phyloP scores from a whole-genome alignment of 2,113 vertebrate genomes.

The Eublepharis macularius region DNA sequence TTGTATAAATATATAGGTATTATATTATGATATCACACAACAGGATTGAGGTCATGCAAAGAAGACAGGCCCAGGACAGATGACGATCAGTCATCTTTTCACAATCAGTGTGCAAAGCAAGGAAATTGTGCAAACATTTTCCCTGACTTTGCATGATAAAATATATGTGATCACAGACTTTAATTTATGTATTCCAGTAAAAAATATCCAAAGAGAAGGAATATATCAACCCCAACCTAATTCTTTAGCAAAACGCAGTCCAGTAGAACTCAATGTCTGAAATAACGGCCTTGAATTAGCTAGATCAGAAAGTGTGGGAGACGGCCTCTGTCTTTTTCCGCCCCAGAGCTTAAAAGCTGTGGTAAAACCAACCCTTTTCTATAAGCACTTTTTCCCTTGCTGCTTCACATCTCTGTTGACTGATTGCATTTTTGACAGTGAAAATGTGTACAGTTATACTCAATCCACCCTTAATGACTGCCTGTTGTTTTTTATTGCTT shows the following conservation, averaged over 20 bases:
- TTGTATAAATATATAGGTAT: neutral
- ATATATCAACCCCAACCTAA: neutral
- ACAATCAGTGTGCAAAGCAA: no score
- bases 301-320: constrained; percentile 24
- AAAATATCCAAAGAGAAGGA: neutral
- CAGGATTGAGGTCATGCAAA: neutral
- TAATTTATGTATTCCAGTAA: neutral
- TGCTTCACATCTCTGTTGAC: constrained; percentile 36
- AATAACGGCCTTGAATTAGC: constrained; percentile 13
- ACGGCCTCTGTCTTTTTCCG: constrained; percentile 10
- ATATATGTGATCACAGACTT: neutral
- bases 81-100: neutral
- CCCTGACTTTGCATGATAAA: neutral
- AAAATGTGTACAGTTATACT: constrained; percentile 36
- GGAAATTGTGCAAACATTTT: neutral
- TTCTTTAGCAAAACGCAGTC: neutral
- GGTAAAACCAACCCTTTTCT: constrained; percentile 27
- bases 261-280: constrained; percentile 23
- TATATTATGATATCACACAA: neutral
- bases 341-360: constrained; percentile 21
- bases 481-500: constrained; percentile 39
- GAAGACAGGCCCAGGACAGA: neutral
- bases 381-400: constrained; percentile 23
- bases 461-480: constrained; percentile 50
- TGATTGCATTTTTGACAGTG: constrained; percentile 44